phyloP scores from a whole-genome alignment of 30 jellyfish, hydroid and myxozoan genomes.

The Mastigias papua region DNA sequence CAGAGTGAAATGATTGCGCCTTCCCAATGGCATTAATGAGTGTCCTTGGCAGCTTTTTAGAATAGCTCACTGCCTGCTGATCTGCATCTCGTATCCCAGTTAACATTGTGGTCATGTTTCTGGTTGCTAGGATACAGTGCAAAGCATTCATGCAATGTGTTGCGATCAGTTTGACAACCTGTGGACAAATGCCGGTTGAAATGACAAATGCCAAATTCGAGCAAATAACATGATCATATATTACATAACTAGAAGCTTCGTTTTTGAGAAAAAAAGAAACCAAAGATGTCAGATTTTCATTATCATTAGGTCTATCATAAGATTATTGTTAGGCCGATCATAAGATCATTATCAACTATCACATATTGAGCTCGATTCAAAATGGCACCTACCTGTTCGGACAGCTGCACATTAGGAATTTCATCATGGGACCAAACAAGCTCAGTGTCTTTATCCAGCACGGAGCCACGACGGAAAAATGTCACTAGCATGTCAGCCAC shows the following conservation, averaged over 20 bases:
- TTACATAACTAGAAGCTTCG: too few relatives aligned
- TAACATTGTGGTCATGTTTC: constrained; percentile 49
- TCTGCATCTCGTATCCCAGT: constrained; percentile 20
- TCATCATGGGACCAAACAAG: constrained; percentile 74
- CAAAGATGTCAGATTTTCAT: too few relatives aligned
- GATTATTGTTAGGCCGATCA: too few relatives aligned
- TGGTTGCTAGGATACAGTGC: constrained; percentile 75
- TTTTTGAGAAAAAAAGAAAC: too few relatives aligned
- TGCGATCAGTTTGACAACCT: constrained; percentile 36
- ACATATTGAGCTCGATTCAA: too few relatives aligned
- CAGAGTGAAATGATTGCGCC: constrained; percentile 79
- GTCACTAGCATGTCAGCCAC: constrained; percentile 66
- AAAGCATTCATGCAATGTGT: constrained; percentile 62
- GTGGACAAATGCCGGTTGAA: too few relatives aligned
- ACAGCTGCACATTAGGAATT: constrained; percentile 58
- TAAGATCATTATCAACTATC: too few relatives aligned
- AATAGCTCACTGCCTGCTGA: constrained; percentile 13
- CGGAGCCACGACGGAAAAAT: constrained; percentile 77
- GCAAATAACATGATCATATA: too few relatives aligned
- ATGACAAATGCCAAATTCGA: too few relatives aligned
- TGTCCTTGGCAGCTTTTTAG: constrained; percentile 52
- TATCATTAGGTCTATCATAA: too few relatives aligned
- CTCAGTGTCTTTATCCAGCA: constrained; percentile 40
- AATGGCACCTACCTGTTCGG: constrained; percentile 52
- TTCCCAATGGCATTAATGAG: constrained; percentile 71